Conservation (phyloP, 2,888 invertebrate genomes). For the Eupithecia subumbrata region DNA sequence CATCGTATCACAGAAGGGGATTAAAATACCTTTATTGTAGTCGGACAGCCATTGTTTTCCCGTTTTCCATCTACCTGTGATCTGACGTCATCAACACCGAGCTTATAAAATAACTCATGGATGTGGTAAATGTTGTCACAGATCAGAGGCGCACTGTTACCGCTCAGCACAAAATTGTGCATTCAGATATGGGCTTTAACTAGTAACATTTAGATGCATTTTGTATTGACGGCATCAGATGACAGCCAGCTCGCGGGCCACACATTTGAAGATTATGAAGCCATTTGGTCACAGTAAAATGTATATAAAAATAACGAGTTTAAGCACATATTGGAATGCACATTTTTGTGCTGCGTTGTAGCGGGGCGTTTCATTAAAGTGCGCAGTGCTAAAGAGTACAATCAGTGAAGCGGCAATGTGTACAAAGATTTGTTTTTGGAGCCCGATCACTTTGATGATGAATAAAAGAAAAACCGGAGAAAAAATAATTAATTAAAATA, state of each 20-base stretch:
- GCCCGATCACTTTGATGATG: neutral
- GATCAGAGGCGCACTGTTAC: too few species aligned
- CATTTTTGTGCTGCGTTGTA: too few species aligned
- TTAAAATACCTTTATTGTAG: constrained; percentile 65
- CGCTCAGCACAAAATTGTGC: too few species aligned
- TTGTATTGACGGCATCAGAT: too few species aligned
- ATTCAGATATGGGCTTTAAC: too few species aligned
- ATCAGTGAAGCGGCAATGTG: neutral
- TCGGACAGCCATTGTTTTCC: constrained; percentile 60
- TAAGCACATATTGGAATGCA: too few species aligned
- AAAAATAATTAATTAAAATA: too few species aligned
- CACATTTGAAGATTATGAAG: too few species aligned
- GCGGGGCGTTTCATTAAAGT: neutral
- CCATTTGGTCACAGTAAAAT: too few species aligned
- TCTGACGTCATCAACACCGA: constrained; percentile 50
- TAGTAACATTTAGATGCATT: too few species aligned
- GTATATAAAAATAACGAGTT: too few species aligned
- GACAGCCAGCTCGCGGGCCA: too few species aligned
- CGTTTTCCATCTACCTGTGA: constrained; percentile 38
- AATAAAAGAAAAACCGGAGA: neutral
- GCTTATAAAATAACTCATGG: constrained; percentile 7
- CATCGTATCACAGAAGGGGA: constrained; percentile 44
- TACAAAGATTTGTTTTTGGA: neutral
- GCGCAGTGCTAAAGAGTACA: neutral
- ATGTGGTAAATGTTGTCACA: neutral